Conservation (phyloP, 2,888 invertebrate genomes). For the Koerneria pararmatus region DNA sequence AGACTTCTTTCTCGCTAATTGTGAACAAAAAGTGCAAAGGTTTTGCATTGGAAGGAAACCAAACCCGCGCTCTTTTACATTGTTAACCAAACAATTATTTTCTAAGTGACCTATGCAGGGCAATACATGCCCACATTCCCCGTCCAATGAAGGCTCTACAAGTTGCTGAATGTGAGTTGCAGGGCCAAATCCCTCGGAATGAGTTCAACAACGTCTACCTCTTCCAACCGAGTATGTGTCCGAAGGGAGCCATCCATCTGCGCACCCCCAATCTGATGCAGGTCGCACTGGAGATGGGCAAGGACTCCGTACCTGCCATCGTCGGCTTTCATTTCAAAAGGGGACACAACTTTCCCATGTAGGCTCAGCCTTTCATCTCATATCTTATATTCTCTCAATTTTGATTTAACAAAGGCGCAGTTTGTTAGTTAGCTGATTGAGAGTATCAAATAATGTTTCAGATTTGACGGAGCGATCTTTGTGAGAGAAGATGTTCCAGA, state of each 20-base stretch:
- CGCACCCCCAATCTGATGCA: constrained; percentile 51
- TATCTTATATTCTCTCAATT: neutral
- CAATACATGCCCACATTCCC: too few relatives aligned
- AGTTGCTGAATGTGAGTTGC: constrained; percentile 24
- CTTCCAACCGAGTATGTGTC: constrained; percentile 80
- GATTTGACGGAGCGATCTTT: neutral
- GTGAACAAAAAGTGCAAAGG: too few relatives aligned
- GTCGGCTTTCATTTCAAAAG: constrained; percentile 89
- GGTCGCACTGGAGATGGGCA: constrained; percentile 80
- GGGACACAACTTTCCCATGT: constrained; percentile 66
- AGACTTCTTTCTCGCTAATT: too few relatives aligned
- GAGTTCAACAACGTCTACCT: constrained; percentile 96
- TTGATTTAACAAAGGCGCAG: too few relatives aligned
- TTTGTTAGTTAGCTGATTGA: too few relatives aligned
- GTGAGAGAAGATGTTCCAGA: neutral
- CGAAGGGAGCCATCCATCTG: constrained; percentile 16
- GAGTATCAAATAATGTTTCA: too few relatives aligned
- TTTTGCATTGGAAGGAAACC: too few relatives aligned
- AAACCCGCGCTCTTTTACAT: too few relatives aligned
- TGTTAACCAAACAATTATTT: too few relatives aligned
- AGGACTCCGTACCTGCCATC: constrained; percentile 90
- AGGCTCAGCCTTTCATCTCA: constrained; percentile 34
- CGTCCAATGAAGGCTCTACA: too few relatives aligned
- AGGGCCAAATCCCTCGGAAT: constrained; percentile 89
- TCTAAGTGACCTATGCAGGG: too few relatives aligned